phyloP scores from a whole-genome alignment of 2,113 vertebrate genomes.

The Potamarius usumacintae region DNA sequence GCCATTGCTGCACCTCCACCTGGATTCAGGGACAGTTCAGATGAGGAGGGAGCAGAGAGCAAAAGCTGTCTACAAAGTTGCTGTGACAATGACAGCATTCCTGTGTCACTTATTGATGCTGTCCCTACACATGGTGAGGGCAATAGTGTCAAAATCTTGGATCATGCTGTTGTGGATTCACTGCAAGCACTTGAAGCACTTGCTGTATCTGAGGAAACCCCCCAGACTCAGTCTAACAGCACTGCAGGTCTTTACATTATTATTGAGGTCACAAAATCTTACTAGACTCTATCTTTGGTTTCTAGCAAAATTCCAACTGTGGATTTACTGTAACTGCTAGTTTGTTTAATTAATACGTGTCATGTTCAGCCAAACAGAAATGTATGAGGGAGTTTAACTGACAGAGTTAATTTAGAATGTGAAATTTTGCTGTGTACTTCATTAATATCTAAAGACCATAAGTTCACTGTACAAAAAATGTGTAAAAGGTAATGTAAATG shows the following conservation, averaged over 20 bases:
- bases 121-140: constrained; percentile 82
- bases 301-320: background rate
- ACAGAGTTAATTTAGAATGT: background rate
- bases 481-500: background rate
- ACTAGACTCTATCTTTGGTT: background rate
- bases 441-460: background rate
- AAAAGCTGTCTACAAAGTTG: constrained; percentile 72
- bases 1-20: constrained; percentile 94
- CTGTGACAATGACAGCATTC: constrained; percentile 78
- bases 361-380: background rate
- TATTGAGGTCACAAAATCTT: constrained; percentile 71
- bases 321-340: background rate
- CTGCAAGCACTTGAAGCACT: constrained; percentile 88
- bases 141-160: constrained; percentile 79
- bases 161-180: constrained; percentile 81
- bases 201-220: constrained; percentile 85
- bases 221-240: constrained; percentile 75
- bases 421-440: background rate
- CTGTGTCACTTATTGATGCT: constrained; percentile 91
- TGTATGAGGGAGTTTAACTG: background rate
- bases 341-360: background rate
- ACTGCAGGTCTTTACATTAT: constrained; percentile 87
- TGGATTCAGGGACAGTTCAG: constrained; percentile 91
- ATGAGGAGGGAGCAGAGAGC: constrained; percentile 82
- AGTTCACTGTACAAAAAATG: background rate